These are phyloP conservation scores for Dinomys branickii DNA, from an alignment of 2,113 vertebrate genomes.

Conservation along the genomic window DNA sequence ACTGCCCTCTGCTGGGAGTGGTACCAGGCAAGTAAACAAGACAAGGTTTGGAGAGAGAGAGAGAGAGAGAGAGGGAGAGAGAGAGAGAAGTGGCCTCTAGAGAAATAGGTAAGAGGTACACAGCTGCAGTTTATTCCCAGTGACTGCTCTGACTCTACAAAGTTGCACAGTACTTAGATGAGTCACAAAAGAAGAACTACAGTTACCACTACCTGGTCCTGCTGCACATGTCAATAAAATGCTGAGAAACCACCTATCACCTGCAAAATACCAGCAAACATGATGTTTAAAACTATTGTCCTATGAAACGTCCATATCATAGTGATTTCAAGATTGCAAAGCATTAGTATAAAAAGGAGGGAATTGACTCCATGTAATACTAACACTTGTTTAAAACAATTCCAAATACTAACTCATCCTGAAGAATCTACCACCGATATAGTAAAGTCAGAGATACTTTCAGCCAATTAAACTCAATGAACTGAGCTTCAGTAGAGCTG, in stretches of 20 bases:
- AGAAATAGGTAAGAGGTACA: not conserved
- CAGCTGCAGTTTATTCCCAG: not conserved
- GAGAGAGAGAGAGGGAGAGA: no score
- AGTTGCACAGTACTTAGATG: not conserved
- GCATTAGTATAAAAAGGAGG: not conserved
- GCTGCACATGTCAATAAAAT: not conserved
- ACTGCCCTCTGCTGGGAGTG: not conserved
- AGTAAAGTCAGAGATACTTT: not conserved
- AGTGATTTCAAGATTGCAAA: not conserved
- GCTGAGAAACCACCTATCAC: not conserved
- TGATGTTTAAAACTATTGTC: not conserved
- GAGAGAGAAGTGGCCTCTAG: no score
- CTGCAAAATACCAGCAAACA: not conserved
- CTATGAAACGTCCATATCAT: not conserved
- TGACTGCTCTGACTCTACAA: not conserved
- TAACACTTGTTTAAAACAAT: conserved; percentile 24
- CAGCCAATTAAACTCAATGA: conserved; percentile 19
- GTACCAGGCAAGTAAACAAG: not conserved
- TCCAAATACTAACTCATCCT: not conserved
- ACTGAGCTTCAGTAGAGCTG: not conserved
- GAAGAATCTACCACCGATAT: not conserved
- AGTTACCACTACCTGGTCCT: no score
- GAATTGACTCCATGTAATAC: not conserved
- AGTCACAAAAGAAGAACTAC: not conserved
- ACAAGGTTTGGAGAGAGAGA: not conserved